Evolutionary conservation across 1,140 invertebrate genomes (phyloP), one percentile per base, ranked within the genome.

Genomic region (Euura saliciscinereae): DNA sequence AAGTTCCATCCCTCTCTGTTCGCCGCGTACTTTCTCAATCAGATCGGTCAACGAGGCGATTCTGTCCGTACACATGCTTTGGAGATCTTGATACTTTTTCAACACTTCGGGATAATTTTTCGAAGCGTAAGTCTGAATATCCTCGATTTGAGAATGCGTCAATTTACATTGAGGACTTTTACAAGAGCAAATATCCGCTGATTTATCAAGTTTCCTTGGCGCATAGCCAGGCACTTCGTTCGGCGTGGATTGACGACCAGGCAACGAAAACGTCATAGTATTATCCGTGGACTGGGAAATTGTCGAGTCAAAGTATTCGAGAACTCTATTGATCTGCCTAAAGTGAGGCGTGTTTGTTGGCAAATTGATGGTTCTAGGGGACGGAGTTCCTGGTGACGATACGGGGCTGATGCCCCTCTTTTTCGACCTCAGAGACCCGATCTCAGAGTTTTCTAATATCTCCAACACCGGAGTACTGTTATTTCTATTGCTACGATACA

Each of bases 311-410:
- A 42, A 64, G 45, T 74, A 78, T 71, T 51, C 75, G 2, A 86
- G 71, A 42, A 79, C 70, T 74, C 73, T 82, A 6, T 66, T 71
- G 43, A 80, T 73, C 45, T 68, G 78, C 4, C 71, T 70, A 7
- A 70, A 46, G 43, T 77, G 75, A 8, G 80, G 80, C 13, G 83
- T 79, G 44, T 88, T 88, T 0, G 86, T 86, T 0, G 84, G 80
- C 43, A 87, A 68, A 42, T 67, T 83, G 77, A 87, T 85, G 2
- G 82, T 84, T 44, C 83, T 74, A 0, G 84, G 84, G 0, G 86
- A 86, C 3, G 86, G 86, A 4, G 84, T 88, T 76, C 84, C 85
- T 2, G 86, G 86, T 2, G 86, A 84, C 0, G 86, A 87, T 0
- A 87, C 86, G 0, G 85, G 84, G 75, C 83, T 86, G 1, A 86